Percentiles rank a stretch among this genome's conserved stretches.
Conservation (phyloP, 2,888 invertebrate species). For the Ganaspis brasiliensis region DNA sequence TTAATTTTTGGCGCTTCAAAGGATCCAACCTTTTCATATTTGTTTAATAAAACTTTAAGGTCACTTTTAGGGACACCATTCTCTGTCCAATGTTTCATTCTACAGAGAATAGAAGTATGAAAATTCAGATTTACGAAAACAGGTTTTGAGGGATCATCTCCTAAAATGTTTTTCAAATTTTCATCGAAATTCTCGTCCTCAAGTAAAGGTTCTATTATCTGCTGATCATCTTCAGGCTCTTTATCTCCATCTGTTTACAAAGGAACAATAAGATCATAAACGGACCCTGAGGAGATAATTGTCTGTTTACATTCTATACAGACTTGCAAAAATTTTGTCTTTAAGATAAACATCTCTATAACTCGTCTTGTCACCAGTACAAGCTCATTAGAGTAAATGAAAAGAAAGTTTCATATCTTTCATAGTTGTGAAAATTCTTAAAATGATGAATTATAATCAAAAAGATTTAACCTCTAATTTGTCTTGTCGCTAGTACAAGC, state of each 20-base stretch:
- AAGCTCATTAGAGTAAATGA: no score
- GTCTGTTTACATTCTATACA: no score
- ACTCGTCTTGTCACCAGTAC: no score
- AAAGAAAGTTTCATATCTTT: no score
- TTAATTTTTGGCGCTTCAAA: constrained; percentile 1
- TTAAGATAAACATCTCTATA: no score
- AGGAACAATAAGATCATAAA: not conserved
- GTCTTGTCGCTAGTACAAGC: no score
- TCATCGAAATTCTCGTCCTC: not conserved
- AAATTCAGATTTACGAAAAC: not conserved
- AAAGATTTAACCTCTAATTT: no score
- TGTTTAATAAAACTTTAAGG: not conserved
- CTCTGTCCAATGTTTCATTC: constrained; percentile 1
- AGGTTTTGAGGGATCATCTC: not conserved
- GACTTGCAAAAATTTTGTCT: no score
- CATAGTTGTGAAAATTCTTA: no score
- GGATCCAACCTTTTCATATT: constrained; percentile 1
- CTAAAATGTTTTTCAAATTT: not conserved
- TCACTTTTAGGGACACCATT: not conserved
- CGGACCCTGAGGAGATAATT: not conserved
- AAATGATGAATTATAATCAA: no score
- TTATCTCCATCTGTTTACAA: constrained; percentile 3
- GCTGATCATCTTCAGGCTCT: not conserved
- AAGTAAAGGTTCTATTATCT: no score
- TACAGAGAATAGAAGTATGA: not conserved